These are phyloP conservation scores for Drosophila neotestacea DNA, from an alignment of 2,888 invertebrate genomes.

Conservation along the genomic window DNA sequence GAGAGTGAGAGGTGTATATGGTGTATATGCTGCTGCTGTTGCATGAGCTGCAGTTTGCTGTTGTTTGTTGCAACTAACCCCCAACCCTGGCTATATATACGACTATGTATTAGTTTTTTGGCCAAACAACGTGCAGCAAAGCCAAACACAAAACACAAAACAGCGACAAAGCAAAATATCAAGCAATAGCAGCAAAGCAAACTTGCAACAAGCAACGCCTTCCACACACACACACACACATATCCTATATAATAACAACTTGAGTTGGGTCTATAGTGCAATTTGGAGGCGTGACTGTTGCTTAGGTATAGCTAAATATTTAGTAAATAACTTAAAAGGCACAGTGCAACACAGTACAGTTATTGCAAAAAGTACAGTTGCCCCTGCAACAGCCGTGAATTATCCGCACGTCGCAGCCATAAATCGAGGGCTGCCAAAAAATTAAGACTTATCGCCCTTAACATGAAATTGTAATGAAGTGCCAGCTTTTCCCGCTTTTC, in stretches of 20 bases:
- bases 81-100: slow-evolving; percentile 56
- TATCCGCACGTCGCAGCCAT: slow-evolving; percentile 84
- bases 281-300: slow-evolving; percentile 47
- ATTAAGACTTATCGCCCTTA: slow-evolving; percentile 77
- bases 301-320: slow-evolving; percentile 57
- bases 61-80: slow-evolving; percentile 80
- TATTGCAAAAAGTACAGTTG: slow-evolving; percentile 55
- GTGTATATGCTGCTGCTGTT: slow-evolving; percentile 18
- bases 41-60: slow-evolving; percentile 72
- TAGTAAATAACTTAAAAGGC: slow-evolving; percentile 50
- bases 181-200: slow-evolving; percentile 75
- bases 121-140: slow-evolving; percentile 76
- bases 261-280: slow-evolving; percentile 34
- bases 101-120: slow-evolving; percentile 61
- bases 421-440: slow-evolving; percentile 77
- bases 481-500: slow-evolving; percentile 43
- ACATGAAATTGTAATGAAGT: slow-evolving; percentile 71
- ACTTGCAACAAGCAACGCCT: slow-evolving; percentile 69
- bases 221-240: slow-evolving; percentile 18
- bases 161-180: slow-evolving; percentile 66
- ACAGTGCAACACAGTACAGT: slow-evolving; percentile 15
- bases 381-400: slow-evolving; percentile 60
- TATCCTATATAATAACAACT: slow-evolving; percentile 12
- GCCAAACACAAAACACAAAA: slow-evolving; percentile 66
- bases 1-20: slow-evolving; percentile 14